Percentiles rank a stretch among this genome's conserved stretches.
phyloP scores from a whole-genome alignment of 2,797 vertebrate genomes.

The Leontocebus nigricollis region DNA sequence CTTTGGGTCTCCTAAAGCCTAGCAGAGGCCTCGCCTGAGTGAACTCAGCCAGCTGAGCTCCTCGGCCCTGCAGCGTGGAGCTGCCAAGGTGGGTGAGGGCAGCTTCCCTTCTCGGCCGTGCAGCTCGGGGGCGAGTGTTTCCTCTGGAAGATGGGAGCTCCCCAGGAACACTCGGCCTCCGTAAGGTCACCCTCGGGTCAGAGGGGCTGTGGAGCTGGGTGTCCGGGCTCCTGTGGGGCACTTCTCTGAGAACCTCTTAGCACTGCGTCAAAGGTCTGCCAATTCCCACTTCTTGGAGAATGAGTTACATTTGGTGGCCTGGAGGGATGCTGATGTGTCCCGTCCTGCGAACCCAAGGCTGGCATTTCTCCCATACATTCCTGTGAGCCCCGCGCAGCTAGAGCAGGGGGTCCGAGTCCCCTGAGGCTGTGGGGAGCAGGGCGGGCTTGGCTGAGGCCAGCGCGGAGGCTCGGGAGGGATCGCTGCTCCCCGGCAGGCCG shows the following conservation, averaged over 20 bases:
- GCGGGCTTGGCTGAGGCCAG: background rate
- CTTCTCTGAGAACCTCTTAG: background rate
- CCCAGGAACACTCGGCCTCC: background rate
- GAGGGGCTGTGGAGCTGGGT: background rate
- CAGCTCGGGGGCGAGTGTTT: background rate
- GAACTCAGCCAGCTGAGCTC: background rate
- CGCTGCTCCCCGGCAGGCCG: background rate
- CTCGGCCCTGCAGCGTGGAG: background rate
- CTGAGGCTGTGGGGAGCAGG: no score
- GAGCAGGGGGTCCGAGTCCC: background rate
- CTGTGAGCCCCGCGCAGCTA: background rate
- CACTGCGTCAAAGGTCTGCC: background rate
- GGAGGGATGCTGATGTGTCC: background rate
- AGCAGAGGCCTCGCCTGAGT: background rate
- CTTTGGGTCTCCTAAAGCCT: background rate
- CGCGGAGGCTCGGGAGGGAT: background rate
- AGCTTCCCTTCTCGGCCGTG: no score
- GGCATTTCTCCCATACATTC: background rate
- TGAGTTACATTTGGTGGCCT: background rate
- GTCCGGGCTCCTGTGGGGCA: background rate
- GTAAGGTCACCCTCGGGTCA: background rate
- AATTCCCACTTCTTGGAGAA: background rate
- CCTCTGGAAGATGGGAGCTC: background rate
- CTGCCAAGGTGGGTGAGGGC: rapidly evolving
- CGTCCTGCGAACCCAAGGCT: background rate